A percentile compares a stretch with the other conserved stretches of the same genome.
Evolutionary conservation across 2,113 vertebrate species (phyloP).

Genomic region (Heptranchias perlo): DNA sequence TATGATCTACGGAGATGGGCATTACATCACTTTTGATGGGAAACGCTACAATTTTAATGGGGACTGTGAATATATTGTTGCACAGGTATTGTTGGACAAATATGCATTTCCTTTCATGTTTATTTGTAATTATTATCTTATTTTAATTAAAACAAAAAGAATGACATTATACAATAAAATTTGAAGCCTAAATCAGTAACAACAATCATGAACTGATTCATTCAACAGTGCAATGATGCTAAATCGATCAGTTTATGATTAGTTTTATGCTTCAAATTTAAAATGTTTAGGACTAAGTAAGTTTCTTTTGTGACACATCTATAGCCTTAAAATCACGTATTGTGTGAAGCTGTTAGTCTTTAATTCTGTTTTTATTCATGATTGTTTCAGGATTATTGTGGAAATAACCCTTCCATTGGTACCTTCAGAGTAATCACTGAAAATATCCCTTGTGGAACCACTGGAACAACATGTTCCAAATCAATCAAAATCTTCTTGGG

Average conservation of each 20-base stretch:
- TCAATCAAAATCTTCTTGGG: slow-evolving; percentile 78
- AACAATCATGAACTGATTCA: neutral
- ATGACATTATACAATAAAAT: neutral
- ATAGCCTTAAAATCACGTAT: neutral
- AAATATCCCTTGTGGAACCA: slow-evolving; percentile 84
- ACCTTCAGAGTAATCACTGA: slow-evolving; percentile 80
- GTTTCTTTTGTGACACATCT: neutral
- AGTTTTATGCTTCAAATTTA: neutral
- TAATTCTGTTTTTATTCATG: neutral
- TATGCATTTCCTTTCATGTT: neutral
- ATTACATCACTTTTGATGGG: slow-evolving; percentile 85
- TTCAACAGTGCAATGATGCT: neutral
- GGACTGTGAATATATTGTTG: slow-evolving; percentile 80
- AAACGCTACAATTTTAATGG: slow-evolving; percentile 81
- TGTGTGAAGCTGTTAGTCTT: neutral
- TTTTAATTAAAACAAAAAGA: neutral
- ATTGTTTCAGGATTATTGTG: slow-evolving; percentile 69
- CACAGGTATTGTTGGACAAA: slow-evolving; percentile 65
- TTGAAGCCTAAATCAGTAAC: neutral
- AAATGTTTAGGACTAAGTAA: neutral
- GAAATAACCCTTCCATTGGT: slow-evolving; percentile 50
- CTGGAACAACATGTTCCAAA: slow-evolving; percentile 85
- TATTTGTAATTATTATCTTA: neutral
- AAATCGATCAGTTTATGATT: neutral
- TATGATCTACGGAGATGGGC: slow-evolving; percentile 80